Base-by-base conservation (phyloP, 2,888 invertebrate species). In the Microctonus brassicae region DNA sequence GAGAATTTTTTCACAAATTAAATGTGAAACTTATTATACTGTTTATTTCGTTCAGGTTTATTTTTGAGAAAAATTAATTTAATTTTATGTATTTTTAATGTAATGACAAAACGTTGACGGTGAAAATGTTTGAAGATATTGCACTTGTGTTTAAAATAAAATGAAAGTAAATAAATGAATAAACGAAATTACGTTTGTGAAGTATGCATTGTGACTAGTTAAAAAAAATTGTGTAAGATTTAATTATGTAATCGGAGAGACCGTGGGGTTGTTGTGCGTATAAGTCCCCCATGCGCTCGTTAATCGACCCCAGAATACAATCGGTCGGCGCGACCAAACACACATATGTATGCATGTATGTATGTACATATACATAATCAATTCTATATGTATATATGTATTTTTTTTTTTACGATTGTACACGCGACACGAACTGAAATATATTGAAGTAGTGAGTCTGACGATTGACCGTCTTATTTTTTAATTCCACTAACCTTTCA, bases 371-470 rank as follows among this genome's bases (percentile, higher is more conserved):
- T 7, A 29, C 29, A 29, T 29, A 29, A 29, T 7, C 7, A 29
- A 29, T 29, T 29, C 29, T 29, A 5, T 29, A 29, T 29, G 3
- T 29, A 7, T 29, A 5, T 29, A 7, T 29, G 3, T 47, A 7
- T 47, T 39, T 39, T n/a, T 10, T 39, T n/a, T 47, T 47, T 47
- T 55, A 55, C 10, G 26, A 55, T 26, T 61, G 70, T 72, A 71
- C 77, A 74, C 65, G 73, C 74, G 76, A 76, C 76, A 78, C 62
- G 77, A 74, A 71, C 70, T 62, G 70, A 72, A 69, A n/a, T n/a
- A 76, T 77, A 79, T 79, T 76, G 80, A 78, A 78, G 78, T 55
- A 2, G 55, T 77, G 47, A 17, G 77, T 77, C 79, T 77, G 77
- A 55, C 55, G 55, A 77, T 80, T 79, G 79, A 76, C 70, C 67